These are phyloP conservation scores for Actinopyga echinites DNA, from an alignment of 53 echinoderm and acorn worm species.

Conservation along the genomic window DNA sequence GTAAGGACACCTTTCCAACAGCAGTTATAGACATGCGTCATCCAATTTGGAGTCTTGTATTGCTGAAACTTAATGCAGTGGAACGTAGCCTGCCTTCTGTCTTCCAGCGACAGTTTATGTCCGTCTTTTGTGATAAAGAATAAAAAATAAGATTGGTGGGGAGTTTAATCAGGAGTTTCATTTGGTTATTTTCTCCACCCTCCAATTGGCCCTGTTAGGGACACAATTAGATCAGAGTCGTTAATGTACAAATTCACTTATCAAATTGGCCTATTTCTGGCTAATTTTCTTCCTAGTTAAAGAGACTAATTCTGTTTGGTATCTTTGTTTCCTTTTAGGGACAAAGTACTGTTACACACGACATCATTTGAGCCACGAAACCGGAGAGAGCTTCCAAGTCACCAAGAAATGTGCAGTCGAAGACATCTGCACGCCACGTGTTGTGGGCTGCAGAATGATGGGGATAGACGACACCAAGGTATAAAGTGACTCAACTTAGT, in stretches of 20 bases:
- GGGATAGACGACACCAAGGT: conserved; percentile 53
- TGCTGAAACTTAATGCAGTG: too few species aligned
- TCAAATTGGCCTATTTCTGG: too few species aligned
- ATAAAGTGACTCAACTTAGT: too few species aligned
- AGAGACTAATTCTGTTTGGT: background rate
- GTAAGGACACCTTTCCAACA: background rate
- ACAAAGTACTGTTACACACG: conserved; percentile 85
- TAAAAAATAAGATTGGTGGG: too few species aligned
- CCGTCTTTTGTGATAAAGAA: too few species aligned
- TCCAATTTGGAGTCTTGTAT: too few species aligned
- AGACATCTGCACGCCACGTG: conserved; percentile 58
- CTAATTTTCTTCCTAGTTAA: too few species aligned
- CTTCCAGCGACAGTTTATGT: too few species aligned
- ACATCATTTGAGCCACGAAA: conserved; percentile 69
- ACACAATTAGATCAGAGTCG: too few species aligned
- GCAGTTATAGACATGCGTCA: too few species aligned
- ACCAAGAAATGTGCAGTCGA: conserved; percentile 80
- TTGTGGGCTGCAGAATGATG: conserved; percentile 65
- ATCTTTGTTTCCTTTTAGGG: conserved; percentile 43
- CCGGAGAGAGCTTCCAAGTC: conserved; percentile 68
- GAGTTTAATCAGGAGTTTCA: too few species aligned
- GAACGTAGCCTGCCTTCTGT: too few species aligned
- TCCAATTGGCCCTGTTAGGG: background rate
- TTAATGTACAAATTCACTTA: background rate
- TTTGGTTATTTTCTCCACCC: background rate